These are phyloP conservation scores for Leptonema lineaticorne DNA, from an alignment of 1,140 invertebrate genomes.

Conservation along the genomic window DNA sequence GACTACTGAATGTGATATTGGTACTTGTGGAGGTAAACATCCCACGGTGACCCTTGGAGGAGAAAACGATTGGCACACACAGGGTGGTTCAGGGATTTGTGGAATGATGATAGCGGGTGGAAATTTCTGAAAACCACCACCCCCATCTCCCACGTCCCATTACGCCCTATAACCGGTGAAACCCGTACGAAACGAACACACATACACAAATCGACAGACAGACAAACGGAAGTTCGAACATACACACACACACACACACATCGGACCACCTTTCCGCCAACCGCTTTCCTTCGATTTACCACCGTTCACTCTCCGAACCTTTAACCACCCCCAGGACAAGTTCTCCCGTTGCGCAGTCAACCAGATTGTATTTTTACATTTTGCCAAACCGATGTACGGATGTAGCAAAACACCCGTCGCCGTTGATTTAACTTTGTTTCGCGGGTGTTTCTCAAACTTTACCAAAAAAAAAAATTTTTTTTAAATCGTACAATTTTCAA, in stretches of 20 bases:
- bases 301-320: not conserved
- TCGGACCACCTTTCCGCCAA: slow-evolving; percentile 9
- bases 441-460: slow-evolving; percentile 21
- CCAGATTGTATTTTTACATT: slow-evolving; percentile 41
- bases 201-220: too few species aligned
- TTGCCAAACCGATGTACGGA: slow-evolving; percentile 40
- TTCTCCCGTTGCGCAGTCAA: slow-evolving; percentile 2
- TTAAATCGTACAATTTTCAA: too few species aligned
- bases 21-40: slow-evolving; percentile 32
- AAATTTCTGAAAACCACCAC: not conserved
- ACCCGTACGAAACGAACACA: not conserved
- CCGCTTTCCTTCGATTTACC: not conserved
- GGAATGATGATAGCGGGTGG: not conserved
- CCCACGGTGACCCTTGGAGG: slow-evolving; percentile 21
- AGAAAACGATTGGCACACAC: not conserved
- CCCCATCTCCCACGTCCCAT: not conserved
- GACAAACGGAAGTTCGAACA: too few species aligned
- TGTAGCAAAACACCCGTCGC: slow-evolving; percentile 35
- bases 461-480: too few species aligned
- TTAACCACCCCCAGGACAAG: not conserved
- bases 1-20: slow-evolving; percentile 22
- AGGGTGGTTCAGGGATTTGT: too few species aligned
- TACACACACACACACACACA: not conserved
- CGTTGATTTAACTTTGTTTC: slow-evolving; percentile 26
- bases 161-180: not conserved